phyloP scores from a whole-genome alignment of 2,113 vertebrate species.

The human (Homo sapiens) region GRCh38 chr2:36659501-36660000 shows the following conservation, averaged over 20 bases:
- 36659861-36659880: slow-evolving; percentile 30
- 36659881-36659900: background rate
- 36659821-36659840: slow-evolving; percentile 36
- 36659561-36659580: background rate
- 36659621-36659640: slow-evolving; percentile 49
- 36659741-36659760: background rate
- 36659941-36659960: slow-evolving; percentile 34
- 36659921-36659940: slow-evolving; percentile 49
- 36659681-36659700: slow-evolving; percentile 37
- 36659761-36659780: background rate
- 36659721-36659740: slow-evolving; percentile 85
- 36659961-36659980: background rate
- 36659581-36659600: slow-evolving; percentile 24
- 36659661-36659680: background rate
- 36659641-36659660: background rate
- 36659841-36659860: background rate
- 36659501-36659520: slow-evolving; percentile 24
- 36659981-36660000: background rate
- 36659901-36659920: background rate
- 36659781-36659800: slow-evolving; percentile 57
- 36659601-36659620: slow-evolving; percentile 22
- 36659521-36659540: background rate
- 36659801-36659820: slow-evolving; percentile 45
- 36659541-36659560: background rate
- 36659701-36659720: slow-evolving; percentile 84